Evolutionary conservation across 2,797 vertebrate genomes (phyloP).

Genomic region (Coregonus suidteri): DNA sequence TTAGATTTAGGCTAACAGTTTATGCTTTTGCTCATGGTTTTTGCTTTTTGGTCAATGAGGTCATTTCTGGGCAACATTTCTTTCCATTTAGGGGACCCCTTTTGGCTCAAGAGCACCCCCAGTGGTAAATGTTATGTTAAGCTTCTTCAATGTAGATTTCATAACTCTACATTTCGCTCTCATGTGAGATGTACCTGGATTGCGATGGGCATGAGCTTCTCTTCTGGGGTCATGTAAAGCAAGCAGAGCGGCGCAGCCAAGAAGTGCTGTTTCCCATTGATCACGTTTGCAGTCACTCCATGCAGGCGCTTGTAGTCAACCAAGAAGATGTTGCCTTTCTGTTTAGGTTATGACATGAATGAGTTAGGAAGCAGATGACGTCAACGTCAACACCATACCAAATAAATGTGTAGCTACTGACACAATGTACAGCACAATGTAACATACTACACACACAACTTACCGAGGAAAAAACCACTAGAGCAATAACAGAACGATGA

Average conservation of each 20-base stretch:
- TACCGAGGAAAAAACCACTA: too few species aligned
- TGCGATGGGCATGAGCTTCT: constrained; percentile 70
- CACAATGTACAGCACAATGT: too few species aligned
- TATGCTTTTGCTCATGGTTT: too few species aligned
- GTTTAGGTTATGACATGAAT: constrained; percentile 16
- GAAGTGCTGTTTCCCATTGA: constrained; percentile 67
- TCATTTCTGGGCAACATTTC: too few species aligned
- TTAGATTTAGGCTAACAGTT: neutral
- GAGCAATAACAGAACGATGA: too few species aligned
- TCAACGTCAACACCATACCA: too few species aligned
- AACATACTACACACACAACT: too few species aligned
- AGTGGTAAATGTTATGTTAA: too few species aligned
- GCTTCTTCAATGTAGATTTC: too few species aligned
- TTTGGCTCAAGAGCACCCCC: neutral
- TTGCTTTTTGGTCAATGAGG: too few species aligned
- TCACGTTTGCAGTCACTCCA: constrained; percentile 56
- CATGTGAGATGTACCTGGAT: constrained; percentile 70
- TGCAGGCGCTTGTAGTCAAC: constrained; percentile 73
- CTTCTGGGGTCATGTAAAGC: constrained; percentile 58
- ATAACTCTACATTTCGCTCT: too few species aligned
- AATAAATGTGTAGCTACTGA: too few species aligned
- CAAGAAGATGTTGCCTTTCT: constrained; percentile 79
- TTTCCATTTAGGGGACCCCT: neutral
- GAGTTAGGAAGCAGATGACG: neutral
- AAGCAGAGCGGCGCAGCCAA: constrained; percentile 70